Evolutionary conservation across 2,888 invertebrate species (phyloP).

Genomic region (Phalera bucephala): DNA sequence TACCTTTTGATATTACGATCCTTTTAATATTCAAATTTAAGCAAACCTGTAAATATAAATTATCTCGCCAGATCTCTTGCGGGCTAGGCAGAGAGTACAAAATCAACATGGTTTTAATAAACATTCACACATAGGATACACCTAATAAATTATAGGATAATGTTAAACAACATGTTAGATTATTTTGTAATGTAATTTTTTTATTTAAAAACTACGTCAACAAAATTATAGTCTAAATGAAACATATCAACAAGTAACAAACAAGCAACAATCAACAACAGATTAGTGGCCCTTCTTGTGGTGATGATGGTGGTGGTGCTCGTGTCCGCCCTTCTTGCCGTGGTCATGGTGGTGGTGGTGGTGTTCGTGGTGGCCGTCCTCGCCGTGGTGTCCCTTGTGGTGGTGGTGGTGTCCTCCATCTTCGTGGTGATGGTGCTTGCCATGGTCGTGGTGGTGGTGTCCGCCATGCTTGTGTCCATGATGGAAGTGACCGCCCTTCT

Average conservation of each 20-base stretch:
- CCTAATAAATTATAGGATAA: neutral
- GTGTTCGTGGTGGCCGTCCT: constrained; percentile 88
- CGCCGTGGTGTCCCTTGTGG: constrained; percentile 88
- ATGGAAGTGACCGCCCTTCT: constrained; percentile 90
- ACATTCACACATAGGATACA: neutral
- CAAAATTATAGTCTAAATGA: constrained; percentile 8
- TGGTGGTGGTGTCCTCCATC: constrained; percentile 89
- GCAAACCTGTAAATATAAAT: too few species aligned
- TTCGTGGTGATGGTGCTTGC: constrained; percentile 88
- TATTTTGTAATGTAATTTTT: neutral
- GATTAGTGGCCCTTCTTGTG: constrained; percentile 71
- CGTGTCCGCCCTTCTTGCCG: constrained; percentile 89
- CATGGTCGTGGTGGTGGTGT: constrained; percentile 88
- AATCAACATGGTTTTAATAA: too few species aligned
- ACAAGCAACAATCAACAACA: constrained; percentile 45
- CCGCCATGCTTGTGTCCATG: constrained; percentile 88
- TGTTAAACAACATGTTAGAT: neutral
- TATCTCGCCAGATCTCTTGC: too few species aligned
- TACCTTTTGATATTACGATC: too few species aligned
- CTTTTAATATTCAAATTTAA: too few species aligned
- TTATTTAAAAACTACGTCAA: neutral
- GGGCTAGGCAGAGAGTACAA: too few species aligned
- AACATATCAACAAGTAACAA: constrained; percentile 40
- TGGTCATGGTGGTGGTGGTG: constrained; percentile 86
- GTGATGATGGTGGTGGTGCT: constrained; percentile 89